These are phyloP conservation scores for Cuniculus paca DNA, from an alignment of 2,797 vertebrate species.

Conservation along the genomic window DNA sequence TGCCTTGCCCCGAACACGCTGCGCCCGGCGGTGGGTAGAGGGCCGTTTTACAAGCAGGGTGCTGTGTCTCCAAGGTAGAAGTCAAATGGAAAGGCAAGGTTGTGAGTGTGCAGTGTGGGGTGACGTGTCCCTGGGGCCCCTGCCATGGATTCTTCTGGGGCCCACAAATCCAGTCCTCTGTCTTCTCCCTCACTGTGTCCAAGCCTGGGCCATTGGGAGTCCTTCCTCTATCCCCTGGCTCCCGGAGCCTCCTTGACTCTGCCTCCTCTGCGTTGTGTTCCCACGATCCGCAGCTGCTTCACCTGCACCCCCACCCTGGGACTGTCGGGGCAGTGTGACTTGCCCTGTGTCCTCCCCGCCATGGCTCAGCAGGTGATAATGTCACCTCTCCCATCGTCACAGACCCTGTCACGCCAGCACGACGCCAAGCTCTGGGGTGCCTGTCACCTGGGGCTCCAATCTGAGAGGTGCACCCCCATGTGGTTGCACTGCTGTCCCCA, in stretches of 20 bases:
- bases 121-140: not conserved
- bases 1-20: not conserved
- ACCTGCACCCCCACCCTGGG: no score
- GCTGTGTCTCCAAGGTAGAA: not conserved
- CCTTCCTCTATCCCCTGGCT: not conserved
- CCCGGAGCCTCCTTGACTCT: not conserved
- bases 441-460: not conserved
- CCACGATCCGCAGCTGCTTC: not conserved
- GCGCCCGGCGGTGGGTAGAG: not conserved
- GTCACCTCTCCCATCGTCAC: not conserved
- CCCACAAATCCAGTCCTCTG: accelerated
- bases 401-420: not conserved
- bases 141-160: not conserved
- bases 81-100: not conserved
- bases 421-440: not conserved
- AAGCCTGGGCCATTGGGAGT: not conserved
- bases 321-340: accelerated
- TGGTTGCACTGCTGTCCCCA: not conserved
- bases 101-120: not conserved
- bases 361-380: no score
- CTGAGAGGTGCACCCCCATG: not conserved
- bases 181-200: not conserved
- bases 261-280: not conserved
- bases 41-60: no score
- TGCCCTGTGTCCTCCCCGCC: not conserved